phyloP scores from a whole-genome alignment of 2,113 vertebrate genomes.

The Antigone vipio region DNA sequence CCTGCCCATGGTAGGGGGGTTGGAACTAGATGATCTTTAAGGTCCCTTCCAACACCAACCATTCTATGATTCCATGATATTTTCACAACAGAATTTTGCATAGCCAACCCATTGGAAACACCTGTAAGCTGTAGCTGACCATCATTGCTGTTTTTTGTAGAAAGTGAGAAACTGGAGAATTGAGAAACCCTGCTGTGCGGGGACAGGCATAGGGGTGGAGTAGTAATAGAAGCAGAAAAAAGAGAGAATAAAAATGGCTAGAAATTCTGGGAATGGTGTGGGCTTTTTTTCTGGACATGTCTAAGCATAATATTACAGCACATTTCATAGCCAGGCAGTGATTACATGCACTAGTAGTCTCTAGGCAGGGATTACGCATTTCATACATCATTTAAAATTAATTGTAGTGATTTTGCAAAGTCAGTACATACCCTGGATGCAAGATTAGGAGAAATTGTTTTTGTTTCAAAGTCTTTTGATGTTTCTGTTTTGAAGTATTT shows the following conservation, averaged over 20 bases:
- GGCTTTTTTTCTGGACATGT: background rate
- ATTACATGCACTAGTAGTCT: background rate
- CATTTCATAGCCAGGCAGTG: background rate
- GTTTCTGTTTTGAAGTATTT: constrained; percentile 17
- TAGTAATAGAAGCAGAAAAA: background rate
- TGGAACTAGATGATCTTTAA: too few relatives aligned
- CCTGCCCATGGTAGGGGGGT: too few relatives aligned
- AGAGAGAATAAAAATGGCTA: background rate
- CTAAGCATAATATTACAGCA: background rate
- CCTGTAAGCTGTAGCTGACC: background rate
- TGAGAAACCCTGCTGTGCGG: background rate
- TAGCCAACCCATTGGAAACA: background rate
- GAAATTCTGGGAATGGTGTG: background rate
- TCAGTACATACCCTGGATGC: background rate
- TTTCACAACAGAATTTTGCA: background rate
- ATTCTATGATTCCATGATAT: background rate
- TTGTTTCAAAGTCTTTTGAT: constrained; percentile 30
- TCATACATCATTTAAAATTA: constrained; percentile 38
- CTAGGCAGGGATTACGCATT: constrained; percentile 13
- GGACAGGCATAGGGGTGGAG: background rate
- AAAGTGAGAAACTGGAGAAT: background rate
- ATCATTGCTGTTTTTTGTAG: background rate
- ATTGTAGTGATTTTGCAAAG: constrained; percentile 5
- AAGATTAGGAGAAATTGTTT: background rate
- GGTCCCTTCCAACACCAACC: too few relatives aligned